Base-by-base conservation (phyloP, 2,888 invertebrate species). In the Seira ritae region DNA sequence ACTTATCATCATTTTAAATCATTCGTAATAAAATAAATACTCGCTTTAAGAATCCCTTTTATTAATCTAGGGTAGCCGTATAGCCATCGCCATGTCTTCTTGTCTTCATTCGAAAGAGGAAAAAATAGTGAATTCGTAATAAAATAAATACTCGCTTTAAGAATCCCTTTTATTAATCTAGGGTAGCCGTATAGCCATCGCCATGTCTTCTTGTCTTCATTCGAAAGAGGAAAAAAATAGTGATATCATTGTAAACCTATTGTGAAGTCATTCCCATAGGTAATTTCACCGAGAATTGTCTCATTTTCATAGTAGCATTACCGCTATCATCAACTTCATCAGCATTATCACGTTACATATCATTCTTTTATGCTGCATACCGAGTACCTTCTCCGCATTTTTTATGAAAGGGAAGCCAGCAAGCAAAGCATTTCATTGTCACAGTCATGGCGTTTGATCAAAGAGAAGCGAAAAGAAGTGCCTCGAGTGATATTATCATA, bases 291-390 rank as follows among this genome's bases (percentile, higher is more conserved):
- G 8, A 31, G 68, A 68, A 72, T 73, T 80, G 80, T 73, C 80
- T 80, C 80, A 73, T 80, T 80, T 80, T 79, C 68, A 73, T 79
- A 17, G 68, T 17, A 31, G 31, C 8, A 17, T 17, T 68, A 31
- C 37, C 66, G 75, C 31, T 31, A 31, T 70, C 60, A 80, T 31
- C 42, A 80, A 72, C 72, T 72, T 66, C 72, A 66, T 78, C 71
- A 62, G 70, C 70, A 71, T 78, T 79, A 80, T 80, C 80, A 60
- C 80, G 73, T 80, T 80, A 68, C 73, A 80, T 68, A 80, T 73
- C 80, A 80, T 69, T n/a, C 55, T 70, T 10, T 46, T 69, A 31
- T 31, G 31, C 31, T n/a, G n/a, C n/a, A n/a, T n/a, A n/a, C n/a
- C n/a, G n/a, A n/a, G n/a, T n/a, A n/a, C n/a, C n/a, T n/a, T n/a